Base-by-base conservation (phyloP, 2,113 vertebrate species). In the Syngnathus typhle region DNA sequence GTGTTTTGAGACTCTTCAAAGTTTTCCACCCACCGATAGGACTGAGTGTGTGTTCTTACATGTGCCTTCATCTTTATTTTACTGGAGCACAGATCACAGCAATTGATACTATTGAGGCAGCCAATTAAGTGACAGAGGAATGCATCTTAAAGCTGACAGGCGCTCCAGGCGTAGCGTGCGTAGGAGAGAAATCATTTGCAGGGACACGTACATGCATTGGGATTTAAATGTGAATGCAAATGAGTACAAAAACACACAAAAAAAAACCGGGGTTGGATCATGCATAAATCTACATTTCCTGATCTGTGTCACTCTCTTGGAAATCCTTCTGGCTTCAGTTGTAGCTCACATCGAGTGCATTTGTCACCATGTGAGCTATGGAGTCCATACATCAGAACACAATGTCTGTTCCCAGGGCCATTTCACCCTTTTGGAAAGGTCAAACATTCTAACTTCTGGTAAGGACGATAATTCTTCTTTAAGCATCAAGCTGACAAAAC, bases 341-440 rank as follows among this genome's bases (percentile, higher is more conserved):
- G 27, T 58, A 3, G 55, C 27, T 58, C 6, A 32, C 15, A 13
- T 8, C 11, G 13, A 58, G 13, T 55, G 8, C 2, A 55, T 55
- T 55, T 55, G 21, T 55, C 52, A 55, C 4, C 21, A 55, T 55
- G n/a, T 55, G 23, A 27, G n/a, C 21, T 21, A 4, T 54, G 3
- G 7, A 11, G 27, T 32, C 52, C 5, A n/a, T n/a, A 52, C 19
- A 52, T n/a, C 49, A 27, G 52, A 55, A 6, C 36, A 47, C 49
- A 67, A 15, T 5, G 60, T 68, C 59, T 56, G 37, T 64, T 74
- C 68, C 70, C 68, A 44, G 1, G n/a, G 60, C 63, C n/a, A 75
- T 54, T 64, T 64, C 59, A 56, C 60, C 55, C 43, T 71, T n/a
- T 44, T 21, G n/a, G 49, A 41, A 73, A 44, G 75, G 54, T 71